Evolutionary conservation across 1,140 invertebrate species (phyloP).

Genomic region (Zaprionus kolodkinae): DNA sequence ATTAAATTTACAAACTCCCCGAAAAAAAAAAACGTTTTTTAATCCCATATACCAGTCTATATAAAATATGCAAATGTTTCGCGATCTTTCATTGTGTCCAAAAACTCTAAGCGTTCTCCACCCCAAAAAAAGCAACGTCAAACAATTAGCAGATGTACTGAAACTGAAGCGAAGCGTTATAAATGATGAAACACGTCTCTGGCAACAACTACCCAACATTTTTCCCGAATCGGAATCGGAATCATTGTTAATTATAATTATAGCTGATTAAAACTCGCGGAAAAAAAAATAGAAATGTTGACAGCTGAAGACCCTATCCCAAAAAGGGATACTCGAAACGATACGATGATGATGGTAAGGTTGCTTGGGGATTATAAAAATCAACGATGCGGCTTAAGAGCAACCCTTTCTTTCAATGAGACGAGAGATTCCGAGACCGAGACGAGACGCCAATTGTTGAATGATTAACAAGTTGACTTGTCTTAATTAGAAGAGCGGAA

Average conservation of each 20-base stretch:
- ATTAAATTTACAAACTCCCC: background rate
- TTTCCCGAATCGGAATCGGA: background rate
- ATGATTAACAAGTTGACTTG: constrained; percentile 83
- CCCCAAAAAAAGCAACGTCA: constrained; percentile 38
- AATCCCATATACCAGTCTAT: constrained; percentile 8
- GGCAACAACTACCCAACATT: constrained; percentile 25
- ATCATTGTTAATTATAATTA: constrained; percentile 76
- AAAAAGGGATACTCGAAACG: background rate
- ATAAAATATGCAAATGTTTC: background rate
- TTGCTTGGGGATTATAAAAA: constrained; percentile 44
- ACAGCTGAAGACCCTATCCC: constrained; percentile 57
- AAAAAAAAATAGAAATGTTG: constrained; percentile 56
- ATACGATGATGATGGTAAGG: constrained; percentile 43
- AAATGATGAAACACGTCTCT: constrained; percentile 46
- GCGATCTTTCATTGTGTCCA: background rate
- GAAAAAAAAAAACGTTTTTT: background rate
- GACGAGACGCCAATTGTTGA: constrained; percentile 57
- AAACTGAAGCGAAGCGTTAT: constrained; percentile 46
- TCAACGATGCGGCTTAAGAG: constrained; percentile 59
- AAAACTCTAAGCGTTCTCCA: constrained; percentile 4
- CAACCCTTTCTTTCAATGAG: constrained; percentile 63
- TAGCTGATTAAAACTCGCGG: constrained; percentile 54
- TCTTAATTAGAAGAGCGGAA: constrained; percentile 57
- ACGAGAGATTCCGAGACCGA: constrained; percentile 26
- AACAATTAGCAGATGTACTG: constrained; percentile 73